Conservation (phyloP, 2,888 invertebrate genomes). For the Electrophaes corylata region DNA sequence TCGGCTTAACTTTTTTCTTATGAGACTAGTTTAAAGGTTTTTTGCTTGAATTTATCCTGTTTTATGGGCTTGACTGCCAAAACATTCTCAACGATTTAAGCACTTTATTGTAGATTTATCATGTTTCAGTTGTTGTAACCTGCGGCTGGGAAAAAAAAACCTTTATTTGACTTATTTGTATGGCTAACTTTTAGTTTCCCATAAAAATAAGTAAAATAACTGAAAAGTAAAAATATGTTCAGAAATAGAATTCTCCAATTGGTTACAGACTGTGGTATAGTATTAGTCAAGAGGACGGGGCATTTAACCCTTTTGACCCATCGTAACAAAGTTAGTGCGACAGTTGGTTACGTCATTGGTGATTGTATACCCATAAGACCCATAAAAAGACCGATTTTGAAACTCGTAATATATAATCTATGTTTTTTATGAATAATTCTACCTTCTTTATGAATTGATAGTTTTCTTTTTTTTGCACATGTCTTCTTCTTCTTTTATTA, state of each 20-base stretch:
- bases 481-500: too few relatives aligned
- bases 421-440: too few relatives aligned
- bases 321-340: slow-evolving; percentile 63
- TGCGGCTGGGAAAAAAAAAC: too few relatives aligned
- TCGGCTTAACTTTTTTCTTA: slow-evolving; percentile 12
- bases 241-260: neutral
- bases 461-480: too few relatives aligned
- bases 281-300: slow-evolving; percentile 48
- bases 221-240: neutral
- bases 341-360: slow-evolving; percentile 59
- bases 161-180: too few relatives aligned
- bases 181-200: too few relatives aligned
- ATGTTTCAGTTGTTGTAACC: too few relatives aligned
- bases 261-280: slow-evolving; percentile 29
- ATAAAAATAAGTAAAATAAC: too few relatives aligned
- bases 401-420: neutral
- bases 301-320: slow-evolving; percentile 69
- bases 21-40: slow-evolving; percentile 1
- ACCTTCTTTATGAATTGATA: too few relatives aligned
- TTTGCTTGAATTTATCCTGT: neutral
- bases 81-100: too few relatives aligned
- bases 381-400: neutral
- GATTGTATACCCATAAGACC: neutral
- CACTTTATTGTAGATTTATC: too few relatives aligned
- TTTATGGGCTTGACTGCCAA: neutral